Evolutionary conservation across 2,888 invertebrate species (phyloP).

Genomic region (Polyommatus iphigenia): DNA sequence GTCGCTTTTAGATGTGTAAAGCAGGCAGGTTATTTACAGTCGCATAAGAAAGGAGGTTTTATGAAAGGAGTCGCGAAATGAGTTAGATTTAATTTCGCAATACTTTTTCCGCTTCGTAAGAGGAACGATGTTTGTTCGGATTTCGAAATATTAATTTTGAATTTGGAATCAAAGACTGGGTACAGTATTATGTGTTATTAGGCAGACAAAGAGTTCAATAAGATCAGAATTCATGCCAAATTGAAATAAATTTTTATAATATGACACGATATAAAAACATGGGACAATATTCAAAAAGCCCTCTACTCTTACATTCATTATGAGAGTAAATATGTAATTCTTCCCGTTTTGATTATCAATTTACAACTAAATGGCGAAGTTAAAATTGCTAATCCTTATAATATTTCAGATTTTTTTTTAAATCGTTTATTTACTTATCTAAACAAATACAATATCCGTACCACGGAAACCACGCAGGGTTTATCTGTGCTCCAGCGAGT

Average conservation of each 20-base stretch:
- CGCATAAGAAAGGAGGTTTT: constrained; percentile 56
- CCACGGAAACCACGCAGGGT: no score
- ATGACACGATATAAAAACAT: constrained; percentile 31
- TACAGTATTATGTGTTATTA: constrained; percentile 22
- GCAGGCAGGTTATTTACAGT: constrained; percentile 60
- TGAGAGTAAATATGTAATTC: no score
- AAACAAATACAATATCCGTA: no score
- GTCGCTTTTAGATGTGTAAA: constrained; percentile 30
- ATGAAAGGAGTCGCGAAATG: constrained; percentile 65
- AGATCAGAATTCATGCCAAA: constrained; percentile 14
- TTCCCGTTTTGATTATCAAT: background rate
- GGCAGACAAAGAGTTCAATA: constrained; percentile 19
- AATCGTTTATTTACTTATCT: no score
- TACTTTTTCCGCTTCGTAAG: constrained; percentile 50
- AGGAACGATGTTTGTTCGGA: constrained; percentile 49
- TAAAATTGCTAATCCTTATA: no score
- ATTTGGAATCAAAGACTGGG: constrained; percentile 34
- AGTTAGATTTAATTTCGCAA: constrained; percentile 64
- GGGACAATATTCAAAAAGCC: background rate
- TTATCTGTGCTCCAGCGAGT: no score
- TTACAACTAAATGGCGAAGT: background rate
- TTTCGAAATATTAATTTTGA: constrained; percentile 40
- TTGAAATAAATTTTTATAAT: constrained; percentile 26
- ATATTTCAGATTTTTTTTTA: no score
- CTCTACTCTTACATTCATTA: background rate